Conservation (phyloP, 1,140 invertebrate genomes). For the Achatina immaculata region DNA sequence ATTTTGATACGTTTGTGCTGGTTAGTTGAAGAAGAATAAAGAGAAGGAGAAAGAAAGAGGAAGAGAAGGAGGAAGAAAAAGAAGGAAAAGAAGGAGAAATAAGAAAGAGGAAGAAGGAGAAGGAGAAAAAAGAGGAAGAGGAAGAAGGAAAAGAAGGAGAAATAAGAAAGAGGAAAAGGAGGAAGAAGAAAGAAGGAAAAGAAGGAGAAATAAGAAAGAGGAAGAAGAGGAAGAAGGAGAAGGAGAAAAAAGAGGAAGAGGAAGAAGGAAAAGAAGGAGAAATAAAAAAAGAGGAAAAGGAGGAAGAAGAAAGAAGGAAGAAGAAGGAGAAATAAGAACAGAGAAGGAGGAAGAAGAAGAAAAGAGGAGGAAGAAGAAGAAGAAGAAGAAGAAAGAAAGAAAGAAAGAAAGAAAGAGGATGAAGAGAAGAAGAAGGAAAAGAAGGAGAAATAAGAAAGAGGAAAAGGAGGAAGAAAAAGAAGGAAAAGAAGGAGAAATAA, state of each 20-base stretch:
- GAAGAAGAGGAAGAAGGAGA: background rate
- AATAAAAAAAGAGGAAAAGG: background rate
- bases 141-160: background rate
- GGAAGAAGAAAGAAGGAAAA: background rate
- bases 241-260: background rate
- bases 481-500: background rate
- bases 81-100: background rate
- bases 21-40: too few relatives aligned
- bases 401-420: background rate
- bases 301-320: background rate
- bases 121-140: conserved; percentile 7
- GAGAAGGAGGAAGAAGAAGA: conserved; percentile 1
- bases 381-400: background rate
- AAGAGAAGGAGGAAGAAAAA: conserved; percentile 11
- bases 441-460: background rate
- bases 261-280: background rate
- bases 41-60: conserved; percentile 15
- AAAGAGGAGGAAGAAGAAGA: background rate
- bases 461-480: conserved; percentile 4
- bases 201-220: background rate
- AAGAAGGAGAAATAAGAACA: too few relatives aligned
- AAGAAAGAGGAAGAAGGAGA: background rate
- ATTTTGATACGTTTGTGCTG: too few relatives aligned
- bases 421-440: background rate
- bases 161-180: background rate